phyloP scores from a whole-genome alignment of 2,113 vertebrate species.

The Mustelus asterias region DNA sequence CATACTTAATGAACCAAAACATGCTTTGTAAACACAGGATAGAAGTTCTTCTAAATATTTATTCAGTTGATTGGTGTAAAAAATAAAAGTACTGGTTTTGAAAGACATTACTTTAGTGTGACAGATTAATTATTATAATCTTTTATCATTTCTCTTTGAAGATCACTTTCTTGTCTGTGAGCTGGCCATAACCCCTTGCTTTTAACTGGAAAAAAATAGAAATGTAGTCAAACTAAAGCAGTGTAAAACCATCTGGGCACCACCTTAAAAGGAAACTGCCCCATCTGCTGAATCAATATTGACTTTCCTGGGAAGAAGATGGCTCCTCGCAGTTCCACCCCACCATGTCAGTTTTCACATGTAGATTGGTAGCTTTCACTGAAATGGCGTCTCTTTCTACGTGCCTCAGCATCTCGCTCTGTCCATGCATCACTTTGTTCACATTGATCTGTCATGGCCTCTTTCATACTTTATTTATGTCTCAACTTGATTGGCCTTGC shows the following conservation, averaged over 20 bases:
- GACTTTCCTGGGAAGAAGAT: neutral
- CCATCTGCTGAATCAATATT: conserved; percentile 27
- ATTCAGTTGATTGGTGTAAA: neutral
- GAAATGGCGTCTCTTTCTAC: neutral
- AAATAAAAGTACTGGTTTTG: neutral
- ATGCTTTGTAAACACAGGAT: neutral
- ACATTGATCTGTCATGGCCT: neutral
- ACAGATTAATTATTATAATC: neutral
- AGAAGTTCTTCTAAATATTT: conserved; percentile 1
- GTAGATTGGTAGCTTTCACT: neutral
- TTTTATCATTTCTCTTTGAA: neutral
- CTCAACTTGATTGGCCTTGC: neutral
- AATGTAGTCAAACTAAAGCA: neutral
- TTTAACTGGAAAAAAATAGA: neutral
- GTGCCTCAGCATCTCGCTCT: neutral
- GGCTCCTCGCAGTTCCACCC: neutral
- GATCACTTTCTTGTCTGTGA: neutral
- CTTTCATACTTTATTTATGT: neutral
- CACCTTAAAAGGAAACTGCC: neutral
- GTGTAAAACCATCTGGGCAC: neutral
- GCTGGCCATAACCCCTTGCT: neutral
- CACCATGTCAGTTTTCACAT: neutral
- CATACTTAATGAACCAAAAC: neutral
- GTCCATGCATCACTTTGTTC: neutral
- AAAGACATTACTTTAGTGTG: neutral